phyloP scores from a whole-genome alignment of 2,113 vertebrate genomes.

The Leucopsar rothschildi region DNA sequence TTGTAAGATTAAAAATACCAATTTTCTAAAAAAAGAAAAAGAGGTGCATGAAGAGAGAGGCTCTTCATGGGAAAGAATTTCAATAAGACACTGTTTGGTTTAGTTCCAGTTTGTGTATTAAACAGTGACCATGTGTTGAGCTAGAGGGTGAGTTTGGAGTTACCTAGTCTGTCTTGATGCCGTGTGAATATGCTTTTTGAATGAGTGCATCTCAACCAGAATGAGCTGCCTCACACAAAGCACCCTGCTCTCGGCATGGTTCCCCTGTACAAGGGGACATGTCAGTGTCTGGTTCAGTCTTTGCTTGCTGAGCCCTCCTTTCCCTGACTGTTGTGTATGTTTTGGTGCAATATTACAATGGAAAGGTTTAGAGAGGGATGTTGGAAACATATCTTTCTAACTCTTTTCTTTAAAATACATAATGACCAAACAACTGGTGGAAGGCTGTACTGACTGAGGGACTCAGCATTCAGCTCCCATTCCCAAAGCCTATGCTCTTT shows the following conservation, averaged over 20 bases:
- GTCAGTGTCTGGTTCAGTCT: neutral
- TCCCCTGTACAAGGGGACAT: no score
- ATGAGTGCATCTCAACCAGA: neutral
- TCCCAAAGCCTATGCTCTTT: neutral
- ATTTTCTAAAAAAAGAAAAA: neutral
- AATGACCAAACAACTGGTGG: neutral
- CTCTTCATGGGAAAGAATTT: neutral
- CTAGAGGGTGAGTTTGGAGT: neutral
- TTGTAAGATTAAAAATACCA: neutral
- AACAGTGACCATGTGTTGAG: neutral
- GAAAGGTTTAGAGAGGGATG: neutral
- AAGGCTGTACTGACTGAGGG: neutral
- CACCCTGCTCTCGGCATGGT: accelerated
- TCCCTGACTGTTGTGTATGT: neutral
- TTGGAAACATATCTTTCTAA: neutral
- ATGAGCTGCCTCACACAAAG: neutral
- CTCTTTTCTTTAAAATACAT: neutral
- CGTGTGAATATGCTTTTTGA: neutral
- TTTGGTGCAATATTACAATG: neutral
- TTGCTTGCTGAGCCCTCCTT: neutral
- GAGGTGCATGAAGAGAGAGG: neutral
- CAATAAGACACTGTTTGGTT: neutral
- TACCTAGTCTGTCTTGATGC: neutral
- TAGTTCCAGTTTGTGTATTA: neutral
- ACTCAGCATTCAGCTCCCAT: neutral